Evolutionary conservation across 2,888 invertebrate species (phyloP).

Genomic region (Cabera pusaria): DNA sequence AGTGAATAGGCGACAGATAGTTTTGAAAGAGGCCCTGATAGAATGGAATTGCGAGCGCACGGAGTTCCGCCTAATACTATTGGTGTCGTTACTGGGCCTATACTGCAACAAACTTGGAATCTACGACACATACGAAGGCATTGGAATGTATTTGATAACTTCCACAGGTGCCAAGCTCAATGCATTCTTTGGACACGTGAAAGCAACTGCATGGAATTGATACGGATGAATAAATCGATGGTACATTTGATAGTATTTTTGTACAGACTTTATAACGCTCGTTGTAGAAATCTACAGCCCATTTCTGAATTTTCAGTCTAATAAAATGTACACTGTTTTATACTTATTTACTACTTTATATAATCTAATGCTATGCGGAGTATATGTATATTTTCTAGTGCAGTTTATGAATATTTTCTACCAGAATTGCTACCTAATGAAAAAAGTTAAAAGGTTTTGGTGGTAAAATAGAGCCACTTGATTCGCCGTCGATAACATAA

Average conservation of each 20-base stretch:
- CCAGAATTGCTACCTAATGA: too few relatives aligned
- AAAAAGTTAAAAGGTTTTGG: too few relatives aligned
- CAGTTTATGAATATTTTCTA: too few relatives aligned
- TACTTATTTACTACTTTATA: too few relatives aligned
- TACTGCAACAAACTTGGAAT: slow-evolving; percentile 39
- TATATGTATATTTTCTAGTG: too few relatives aligned
- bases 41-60: slow-evolving; percentile 36
- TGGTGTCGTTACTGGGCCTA: slow-evolving; percentile 56
- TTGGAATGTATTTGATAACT: slow-evolving; percentile 34
- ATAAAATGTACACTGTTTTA: too few relatives aligned
- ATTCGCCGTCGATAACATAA: slow-evolving; percentile 30
- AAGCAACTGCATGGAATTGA: slow-evolving; percentile 8
- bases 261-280: too few relatives aligned
- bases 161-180: slow-evolving; percentile 24
- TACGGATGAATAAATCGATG: slow-evolving; percentile 6
- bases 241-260: not conserved
- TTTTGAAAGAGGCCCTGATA: slow-evolving; percentile 48
- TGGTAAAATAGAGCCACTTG: too few relatives aligned
- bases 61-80: slow-evolving; percentile 35
- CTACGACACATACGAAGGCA: slow-evolving; percentile 26
- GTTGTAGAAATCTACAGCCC: too few relatives aligned
- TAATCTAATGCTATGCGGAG: too few relatives aligned
- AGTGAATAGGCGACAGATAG: slow-evolving; percentile 49
- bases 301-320: too few relatives aligned
- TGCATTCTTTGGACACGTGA: slow-evolving; percentile 14